Base-by-base conservation (phyloP, 1,140 invertebrate genomes). In the Wasmannia auropunctata region DNA sequence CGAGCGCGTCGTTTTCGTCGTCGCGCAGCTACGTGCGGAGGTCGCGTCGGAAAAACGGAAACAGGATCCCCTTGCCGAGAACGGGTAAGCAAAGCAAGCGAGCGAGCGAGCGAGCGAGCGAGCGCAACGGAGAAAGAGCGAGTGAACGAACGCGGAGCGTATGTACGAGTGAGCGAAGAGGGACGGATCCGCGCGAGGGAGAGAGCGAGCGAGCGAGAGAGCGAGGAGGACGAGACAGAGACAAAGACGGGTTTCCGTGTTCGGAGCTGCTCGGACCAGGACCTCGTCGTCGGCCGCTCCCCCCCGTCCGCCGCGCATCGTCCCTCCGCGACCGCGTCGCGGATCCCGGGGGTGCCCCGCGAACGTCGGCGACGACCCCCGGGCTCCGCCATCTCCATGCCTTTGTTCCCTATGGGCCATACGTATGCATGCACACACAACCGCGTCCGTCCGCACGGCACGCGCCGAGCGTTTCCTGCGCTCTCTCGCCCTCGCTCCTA, bases 1-100 rank as follows among this genome's bases (percentile, higher is more conserved):
- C 98, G 96, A 98, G 97, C 96, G 97, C 97, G 95, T 98, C 97
- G 93, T 98, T 98, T 96, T 97, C 97, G 93, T 97, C 97, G 95
- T 97, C 97, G 94, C 96, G 97, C 96, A 97, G 97, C 95, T 98
- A 98, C 96, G 97, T 98, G 92, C 96, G 97, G 93, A 96, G 97
- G 95, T 98, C 97, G 92, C 96, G 97, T 93, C 97, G 97, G 96
- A 98, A 98, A 97, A 97, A 97, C 94, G 97, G 97, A 93, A 97
- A 97, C 95, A 96, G 97, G 92, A 97, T 98, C 94, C 97, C 97
- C 86, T 96, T 97, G 95, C 97, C 97, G 91, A 96, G 97, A 95
- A 97, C 79, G 96, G 93, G 67, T 58, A 69, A 72, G 65, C 40
- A 40, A 51, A 22, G 31, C 25, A 51, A 37, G n/a, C 16, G 31